Percentiles rank a stretch among this genome's conserved stretches.
Evolutionary conservation across 1,140 invertebrate species (phyloP).

Genomic region (Apis florea): DNA sequence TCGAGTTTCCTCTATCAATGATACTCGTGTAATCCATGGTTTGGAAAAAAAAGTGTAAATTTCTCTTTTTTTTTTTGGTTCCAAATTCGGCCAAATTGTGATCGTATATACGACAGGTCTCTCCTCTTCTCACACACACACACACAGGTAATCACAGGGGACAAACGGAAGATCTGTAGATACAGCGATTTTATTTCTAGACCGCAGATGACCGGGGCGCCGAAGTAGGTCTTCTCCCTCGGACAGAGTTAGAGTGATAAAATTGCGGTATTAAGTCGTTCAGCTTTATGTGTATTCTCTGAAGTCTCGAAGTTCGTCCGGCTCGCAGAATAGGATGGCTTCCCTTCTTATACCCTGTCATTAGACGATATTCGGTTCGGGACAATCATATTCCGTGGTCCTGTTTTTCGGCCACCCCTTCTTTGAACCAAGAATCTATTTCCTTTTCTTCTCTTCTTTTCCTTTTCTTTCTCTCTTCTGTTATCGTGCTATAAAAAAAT

Average conservation of each 20-base stretch:
- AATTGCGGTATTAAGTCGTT: conserved; percentile 81
- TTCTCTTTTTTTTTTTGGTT: background rate
- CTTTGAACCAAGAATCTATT: conserved; percentile 44
- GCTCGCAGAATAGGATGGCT: conserved; percentile 63
- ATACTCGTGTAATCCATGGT: too few species aligned
- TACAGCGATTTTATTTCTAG: conserved; percentile 80
- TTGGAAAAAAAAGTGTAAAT: too few species aligned
- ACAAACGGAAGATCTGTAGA: conserved; percentile 66
- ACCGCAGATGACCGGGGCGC: conserved; percentile 74
- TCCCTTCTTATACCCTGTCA: conserved; percentile 74
- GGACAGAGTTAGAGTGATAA: conserved; percentile 77
- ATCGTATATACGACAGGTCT: conserved; percentile 35
- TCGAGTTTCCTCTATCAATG: too few species aligned
- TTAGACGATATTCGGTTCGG: conserved; percentile 77
- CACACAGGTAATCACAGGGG: conserved; percentile 48
- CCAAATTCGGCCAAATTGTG: conserved; percentile 39
- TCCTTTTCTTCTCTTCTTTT: background rate
- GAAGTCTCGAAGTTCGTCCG: conserved; percentile 75
- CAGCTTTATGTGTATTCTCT: conserved; percentile 80
- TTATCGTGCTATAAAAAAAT: background rate
- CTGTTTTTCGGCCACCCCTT: conserved; percentile 50
- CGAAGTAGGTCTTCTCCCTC: conserved; percentile 50
- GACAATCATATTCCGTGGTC: conserved; percentile 76
- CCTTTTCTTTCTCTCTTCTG: conserved; percentile 26
- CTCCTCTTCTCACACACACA: too few species aligned